Conservation (phyloP, 2,797 vertebrate species). For the Pyrocephalus nanus region DNA sequence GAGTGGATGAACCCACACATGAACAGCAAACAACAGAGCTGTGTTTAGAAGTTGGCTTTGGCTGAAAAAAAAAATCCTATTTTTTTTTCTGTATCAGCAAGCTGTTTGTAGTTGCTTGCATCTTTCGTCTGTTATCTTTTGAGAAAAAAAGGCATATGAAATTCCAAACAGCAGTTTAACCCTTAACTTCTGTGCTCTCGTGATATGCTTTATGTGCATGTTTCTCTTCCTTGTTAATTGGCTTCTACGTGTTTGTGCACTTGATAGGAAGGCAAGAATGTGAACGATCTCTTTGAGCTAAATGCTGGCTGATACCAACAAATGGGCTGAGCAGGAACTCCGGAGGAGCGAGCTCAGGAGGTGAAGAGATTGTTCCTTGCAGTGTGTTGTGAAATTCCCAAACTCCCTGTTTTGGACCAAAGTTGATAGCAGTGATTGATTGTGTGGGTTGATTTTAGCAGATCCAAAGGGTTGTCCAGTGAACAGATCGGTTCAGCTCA, state of each 20-base stretch:
- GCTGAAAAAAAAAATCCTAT: not conserved
- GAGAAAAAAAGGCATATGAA: not conserved
- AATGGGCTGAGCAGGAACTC: not conserved
- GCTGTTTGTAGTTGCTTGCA: slow-evolving; percentile 43
- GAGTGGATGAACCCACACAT: slow-evolving; percentile 59
- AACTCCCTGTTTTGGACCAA: not conserved
- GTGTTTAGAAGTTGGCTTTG: slow-evolving; percentile 63
- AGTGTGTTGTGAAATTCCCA: not conserved
- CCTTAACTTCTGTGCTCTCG: not conserved
- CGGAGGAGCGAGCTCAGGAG: not conserved
- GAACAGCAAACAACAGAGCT: slow-evolving; percentile 48
- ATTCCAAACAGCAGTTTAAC: slow-evolving; percentile 37
- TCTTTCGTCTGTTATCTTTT: slow-evolving; percentile 42
- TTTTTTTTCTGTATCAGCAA: not conserved
- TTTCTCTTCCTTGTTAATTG: slow-evolving; percentile 3
- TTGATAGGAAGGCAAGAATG: not conserved
- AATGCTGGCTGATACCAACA: not conserved
- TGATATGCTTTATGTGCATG: not conserved
- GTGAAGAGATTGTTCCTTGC: not conserved
- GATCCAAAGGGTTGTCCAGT: not conserved
- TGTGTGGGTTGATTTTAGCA: not conserved
- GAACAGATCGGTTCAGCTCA: not conserved
- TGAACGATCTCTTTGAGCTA: not conserved
- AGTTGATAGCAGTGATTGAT: slow-evolving; percentile 37
- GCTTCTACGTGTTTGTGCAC: not conserved